Percentiles rank a stretch among this genome's conserved stretches.
Conservation (phyloP, 2,797 vertebrate species). For the Potorous gilbertii region DNA sequence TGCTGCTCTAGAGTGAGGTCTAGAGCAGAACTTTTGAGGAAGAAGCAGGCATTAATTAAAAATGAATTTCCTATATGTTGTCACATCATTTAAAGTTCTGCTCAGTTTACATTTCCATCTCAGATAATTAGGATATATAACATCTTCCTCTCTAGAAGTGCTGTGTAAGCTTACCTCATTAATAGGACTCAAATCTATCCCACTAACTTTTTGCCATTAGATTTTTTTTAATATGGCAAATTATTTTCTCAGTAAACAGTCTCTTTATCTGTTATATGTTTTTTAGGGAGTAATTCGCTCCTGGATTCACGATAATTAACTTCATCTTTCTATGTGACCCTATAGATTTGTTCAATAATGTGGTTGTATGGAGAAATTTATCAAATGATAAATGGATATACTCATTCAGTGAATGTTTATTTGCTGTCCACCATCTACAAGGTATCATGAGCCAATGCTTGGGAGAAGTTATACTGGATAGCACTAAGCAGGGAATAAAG, state of each 20-base stretch:
- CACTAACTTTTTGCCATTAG: not conserved
- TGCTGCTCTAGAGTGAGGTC: not conserved
- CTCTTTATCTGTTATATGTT: not conserved
- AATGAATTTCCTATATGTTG: not conserved
- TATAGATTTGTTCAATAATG: not conserved
- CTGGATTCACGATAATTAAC: not conserved
- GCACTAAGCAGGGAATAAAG: not conserved
- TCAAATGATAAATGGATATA: not conserved
- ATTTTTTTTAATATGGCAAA: not conserved
- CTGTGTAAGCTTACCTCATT: not conserved
- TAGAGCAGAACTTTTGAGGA: not conserved
- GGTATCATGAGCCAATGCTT: not conserved
- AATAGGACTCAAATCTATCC: not conserved
- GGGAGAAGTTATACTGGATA: not conserved
- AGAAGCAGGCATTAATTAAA: not conserved
- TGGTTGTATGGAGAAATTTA: not conserved
- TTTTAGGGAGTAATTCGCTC: not conserved
- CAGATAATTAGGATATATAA: not conserved
- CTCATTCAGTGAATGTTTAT: not conserved
- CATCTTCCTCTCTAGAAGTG: not conserved
- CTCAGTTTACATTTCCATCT: not conserved
- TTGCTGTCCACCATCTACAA: not conserved
- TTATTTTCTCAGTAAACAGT: not conserved
- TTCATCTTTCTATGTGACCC: not conserved
- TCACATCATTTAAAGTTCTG: not conserved